Evolutionary conservation across 2,797 vertebrate genomes (phyloP).

Genomic region (Bucorvus abyssinicus): DNA sequence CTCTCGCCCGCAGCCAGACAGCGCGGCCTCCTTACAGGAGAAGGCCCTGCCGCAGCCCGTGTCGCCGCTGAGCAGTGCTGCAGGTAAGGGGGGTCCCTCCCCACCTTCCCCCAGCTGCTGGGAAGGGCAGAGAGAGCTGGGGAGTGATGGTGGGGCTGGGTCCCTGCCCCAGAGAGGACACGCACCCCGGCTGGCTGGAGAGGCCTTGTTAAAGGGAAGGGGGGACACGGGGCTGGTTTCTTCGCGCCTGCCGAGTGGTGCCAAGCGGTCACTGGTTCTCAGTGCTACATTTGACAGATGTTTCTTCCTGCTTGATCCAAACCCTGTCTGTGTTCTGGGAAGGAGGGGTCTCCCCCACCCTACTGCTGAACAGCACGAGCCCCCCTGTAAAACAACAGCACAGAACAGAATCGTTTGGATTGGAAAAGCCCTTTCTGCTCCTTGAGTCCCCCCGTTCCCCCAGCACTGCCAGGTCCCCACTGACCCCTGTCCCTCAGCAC

Average conservation of each 20-base stretch:
- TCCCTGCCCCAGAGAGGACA: rapidly evolving
- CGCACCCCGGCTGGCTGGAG: not conserved
- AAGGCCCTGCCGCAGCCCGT: not conserved
- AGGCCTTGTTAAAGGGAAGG: not conserved
- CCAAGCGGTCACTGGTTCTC: rapidly evolving
- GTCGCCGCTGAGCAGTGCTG: conserved; percentile 18
- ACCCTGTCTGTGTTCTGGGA: rapidly evolving
- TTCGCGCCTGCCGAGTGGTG: rapidly evolving
- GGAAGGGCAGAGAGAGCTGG: not conserved
- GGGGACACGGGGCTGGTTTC: rapidly evolving
- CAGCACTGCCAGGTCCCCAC: too few species aligned
- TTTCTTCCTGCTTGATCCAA: not conserved
- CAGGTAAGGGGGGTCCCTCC: conserved; percentile 60
- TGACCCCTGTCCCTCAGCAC: too few species aligned
- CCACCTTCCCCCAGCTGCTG: rapidly evolving
- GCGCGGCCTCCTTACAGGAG: not conserved
- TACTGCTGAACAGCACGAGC: not conserved
- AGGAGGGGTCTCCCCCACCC: not conserved
- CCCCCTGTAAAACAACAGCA: not conserved
- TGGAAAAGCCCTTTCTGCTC: too few species aligned
- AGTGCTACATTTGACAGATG: rapidly evolving
- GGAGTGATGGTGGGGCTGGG: rapidly evolving
- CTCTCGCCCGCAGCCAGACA: not conserved
- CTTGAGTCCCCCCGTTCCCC: too few species aligned
- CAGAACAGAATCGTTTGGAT: too few species aligned